Percentiles rank a stretch among this genome's conserved stretches.
Evolutionary conservation across 2,888 invertebrate genomes (phyloP).

Genomic region (Agonopterix arenella): DNA sequence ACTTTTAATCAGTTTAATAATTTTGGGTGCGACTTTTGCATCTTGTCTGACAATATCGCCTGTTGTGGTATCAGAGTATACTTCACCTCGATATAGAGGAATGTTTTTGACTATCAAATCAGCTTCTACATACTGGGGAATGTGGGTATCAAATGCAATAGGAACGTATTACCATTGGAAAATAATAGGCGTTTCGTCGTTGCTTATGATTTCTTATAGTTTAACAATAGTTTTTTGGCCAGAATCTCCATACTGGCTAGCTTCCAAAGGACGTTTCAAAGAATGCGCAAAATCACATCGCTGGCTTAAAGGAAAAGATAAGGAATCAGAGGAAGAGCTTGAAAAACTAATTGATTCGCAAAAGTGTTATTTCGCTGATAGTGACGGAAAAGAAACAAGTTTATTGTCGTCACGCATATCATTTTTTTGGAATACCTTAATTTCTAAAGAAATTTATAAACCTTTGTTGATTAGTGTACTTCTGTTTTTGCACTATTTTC

Average conservation of each 20-base stretch:
- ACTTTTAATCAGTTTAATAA: slow-evolving; percentile 13
- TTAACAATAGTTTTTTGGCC: slow-evolving; percentile 15
- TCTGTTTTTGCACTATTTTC: slow-evolving; percentile 17
- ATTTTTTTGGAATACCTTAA: slow-evolving; percentile 14
- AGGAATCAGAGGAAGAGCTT: slow-evolving; percentile 13
- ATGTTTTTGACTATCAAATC: slow-evolving; percentile 14
- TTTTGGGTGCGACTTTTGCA: slow-evolving; percentile 9
- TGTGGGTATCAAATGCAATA: slow-evolving; percentile 16
- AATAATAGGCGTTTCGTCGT: slow-evolving; percentile 9
- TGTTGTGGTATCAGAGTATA: slow-evolving; percentile 15
- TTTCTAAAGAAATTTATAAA: slow-evolving; percentile 27
- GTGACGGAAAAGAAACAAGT: slow-evolving; percentile 8
- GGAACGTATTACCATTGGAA: slow-evolving; percentile 18
- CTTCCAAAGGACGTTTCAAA: slow-evolving; percentile 14
- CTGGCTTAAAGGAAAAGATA: slow-evolving; percentile 13
- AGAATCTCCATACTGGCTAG: slow-evolving; percentile 22
- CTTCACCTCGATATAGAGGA: slow-evolving; percentile 18
- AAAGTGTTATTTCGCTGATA: slow-evolving; percentile 13
- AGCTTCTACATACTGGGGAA: slow-evolving; percentile 14
- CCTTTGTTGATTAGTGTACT: slow-evolving; percentile 26
- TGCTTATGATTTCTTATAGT: slow-evolving; percentile 11
- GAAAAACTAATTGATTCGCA: slow-evolving; percentile 14
- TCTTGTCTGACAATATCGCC: slow-evolving; percentile 8
- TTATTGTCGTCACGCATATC: slow-evolving; percentile 10
- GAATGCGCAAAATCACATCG: slow-evolving; percentile 16